Percentiles rank a stretch among this genome's conserved stretches.
phyloP scores from a whole-genome alignment of 2,888 invertebrate species.

The Ischnura elegans region DNA sequence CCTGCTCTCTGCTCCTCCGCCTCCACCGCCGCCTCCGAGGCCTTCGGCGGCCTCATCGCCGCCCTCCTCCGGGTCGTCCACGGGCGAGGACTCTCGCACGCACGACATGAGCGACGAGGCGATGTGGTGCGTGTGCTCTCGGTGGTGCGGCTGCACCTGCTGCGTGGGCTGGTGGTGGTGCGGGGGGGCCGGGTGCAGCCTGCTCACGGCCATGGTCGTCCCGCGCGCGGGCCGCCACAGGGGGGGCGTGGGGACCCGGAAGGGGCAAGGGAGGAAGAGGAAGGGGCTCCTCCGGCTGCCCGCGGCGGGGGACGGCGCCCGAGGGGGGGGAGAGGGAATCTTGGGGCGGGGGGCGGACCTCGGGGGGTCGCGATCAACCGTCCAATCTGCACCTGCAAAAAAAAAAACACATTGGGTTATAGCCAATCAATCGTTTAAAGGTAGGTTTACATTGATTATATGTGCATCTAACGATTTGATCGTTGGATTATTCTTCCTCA shows the following conservation, averaged over 20 bases:
- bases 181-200: constrained; percentile 49
- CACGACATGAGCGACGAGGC: constrained; percentile 80
- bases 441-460: no score
- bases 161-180: constrained; percentile 24
- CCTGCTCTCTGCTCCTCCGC: constrained; percentile 22
- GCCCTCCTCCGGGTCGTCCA: constrained; percentile 77
- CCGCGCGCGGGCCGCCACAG: background rate
- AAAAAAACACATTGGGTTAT: no score
- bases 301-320: background rate
- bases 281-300: background rate
- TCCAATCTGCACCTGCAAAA: background rate
- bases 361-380: background rate
- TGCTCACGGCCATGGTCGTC: constrained; percentile 58
- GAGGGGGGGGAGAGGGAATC: background rate
- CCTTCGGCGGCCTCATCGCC: constrained; percentile 79
- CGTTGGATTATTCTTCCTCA: no score
- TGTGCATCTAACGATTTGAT: no score
- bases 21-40: background rate
- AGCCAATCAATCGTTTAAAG: no score
- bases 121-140: constrained; percentile 43
- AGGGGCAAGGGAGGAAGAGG: background rate
- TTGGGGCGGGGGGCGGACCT: background rate
- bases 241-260: background rate
- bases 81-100: constrained; percentile 82
- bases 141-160: constrained; percentile 8